Conservation (phyloP, 2,888 invertebrate species). For the Gnatocerus cornutus region DNA sequence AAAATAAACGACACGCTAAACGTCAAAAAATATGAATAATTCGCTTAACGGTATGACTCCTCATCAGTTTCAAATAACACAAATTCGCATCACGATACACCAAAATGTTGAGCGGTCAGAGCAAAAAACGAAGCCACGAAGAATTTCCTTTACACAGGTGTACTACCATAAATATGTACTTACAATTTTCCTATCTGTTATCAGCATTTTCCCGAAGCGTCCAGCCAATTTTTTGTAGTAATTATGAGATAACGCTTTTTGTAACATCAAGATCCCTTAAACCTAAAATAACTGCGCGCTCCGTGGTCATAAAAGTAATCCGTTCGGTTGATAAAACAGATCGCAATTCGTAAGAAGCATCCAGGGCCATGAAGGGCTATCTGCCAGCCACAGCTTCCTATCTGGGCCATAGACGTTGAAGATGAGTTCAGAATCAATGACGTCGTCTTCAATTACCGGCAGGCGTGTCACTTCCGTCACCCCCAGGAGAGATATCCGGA, state of each 20-base stretch:
- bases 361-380: constrained; percentile 36
- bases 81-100: constrained; percentile 17
- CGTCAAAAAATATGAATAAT: constrained; percentile 58
- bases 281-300: neutral
- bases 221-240: too few relatives aligned
- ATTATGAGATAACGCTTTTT: too few relatives aligned
- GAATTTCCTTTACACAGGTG: too few relatives aligned
- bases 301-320: constrained; percentile 17
- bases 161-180: too few relatives aligned
- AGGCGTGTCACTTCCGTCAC: constrained; percentile 54
- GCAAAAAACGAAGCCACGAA: too few relatives aligned
- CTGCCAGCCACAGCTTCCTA: constrained; percentile 47
- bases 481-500: constrained; percentile 51
- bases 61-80: constrained; percentile 38
- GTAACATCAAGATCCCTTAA: neutral
- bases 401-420: constrained; percentile 44
- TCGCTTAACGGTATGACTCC: constrained; percentile 46
- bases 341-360: constrained; percentile 30
- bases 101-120: neutral
- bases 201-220: too few relatives aligned
- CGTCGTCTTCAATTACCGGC: constrained; percentile 60
- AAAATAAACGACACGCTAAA: constrained; percentile 57
- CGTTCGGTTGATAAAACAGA: constrained; percentile 48
- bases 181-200: too few relatives aligned
- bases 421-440: constrained; percentile 58